Evolutionary conservation across 2,113 vertebrate genomes (phyloP), one percentile per base, ranked within the genome.

Genomic region (Manacus vitellinus): DNA sequence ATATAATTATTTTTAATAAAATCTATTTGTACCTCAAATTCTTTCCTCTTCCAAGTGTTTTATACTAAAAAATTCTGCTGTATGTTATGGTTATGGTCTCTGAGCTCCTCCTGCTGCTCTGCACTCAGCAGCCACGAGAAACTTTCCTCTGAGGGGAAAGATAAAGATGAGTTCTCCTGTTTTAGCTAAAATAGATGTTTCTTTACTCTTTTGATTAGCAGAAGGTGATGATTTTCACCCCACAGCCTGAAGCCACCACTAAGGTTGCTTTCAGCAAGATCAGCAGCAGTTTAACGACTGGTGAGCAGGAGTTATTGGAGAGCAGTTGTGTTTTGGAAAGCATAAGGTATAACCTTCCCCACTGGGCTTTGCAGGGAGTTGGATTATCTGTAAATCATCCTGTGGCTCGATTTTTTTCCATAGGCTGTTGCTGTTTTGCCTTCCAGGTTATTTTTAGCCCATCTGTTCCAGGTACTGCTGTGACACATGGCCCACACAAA

Each of bases 1-100:
- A 27, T 61, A n/a, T 67, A 79, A 91, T 95, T 94, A 73, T 65
- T 95, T 87, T 47, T 39, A 82, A 89, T 96, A 58, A 76, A 88
- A 66, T 73, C 87, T 89, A 39, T 92, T 91, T 91, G 28, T 54
- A 75, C 71, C 37, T 89, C 89, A 54, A 76, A 89, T 72, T 77
- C 63, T 91, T 94, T 91, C 44, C 78, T 83, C 74, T 89, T 85
- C 52, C 65, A 92, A 56, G 68, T 61, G 24, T 75, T 93, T 93
- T 77, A 78, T 31, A 96, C 79, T 68, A 72, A 89, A 95, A 61
- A 47, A 67, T 92, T 85, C 73, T 75, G 33, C 49, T 8, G 0
- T 21, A 23, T 27, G 39, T 41, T 41, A 41, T 41, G 63, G 55
- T 67, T 31, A 17, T 2, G 31, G 56, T 43, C 27, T 3, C 70